Percentiles rank a stretch among this genome's conserved stretches.
Evolutionary conservation across 2,797 vertebrate species (phyloP).

Genomic region (Ficedula albicollis): DNA sequence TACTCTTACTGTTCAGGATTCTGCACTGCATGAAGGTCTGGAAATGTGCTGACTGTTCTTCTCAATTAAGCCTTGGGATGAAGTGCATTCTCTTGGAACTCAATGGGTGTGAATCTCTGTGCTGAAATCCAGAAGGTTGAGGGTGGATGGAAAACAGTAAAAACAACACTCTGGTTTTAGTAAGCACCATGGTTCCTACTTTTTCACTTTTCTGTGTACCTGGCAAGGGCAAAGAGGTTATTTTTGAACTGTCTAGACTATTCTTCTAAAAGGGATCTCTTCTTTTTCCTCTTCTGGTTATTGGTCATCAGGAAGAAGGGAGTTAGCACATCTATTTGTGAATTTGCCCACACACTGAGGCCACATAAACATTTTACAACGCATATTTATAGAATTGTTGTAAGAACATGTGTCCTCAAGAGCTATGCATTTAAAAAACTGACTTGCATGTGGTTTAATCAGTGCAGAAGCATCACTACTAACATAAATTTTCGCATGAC

Average conservation of each 20-base stretch:
- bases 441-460: not conserved
- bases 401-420: not conserved
- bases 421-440: not conserved
- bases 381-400: not conserved
- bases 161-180: not conserved
- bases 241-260: conserved; percentile 74
- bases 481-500: not conserved
- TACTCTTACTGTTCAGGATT: not conserved
- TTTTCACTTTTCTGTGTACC: conserved; percentile 64
- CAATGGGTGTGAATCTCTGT: not conserved
- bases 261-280: conserved; percentile 55
- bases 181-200: not conserved
- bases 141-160: not conserved
- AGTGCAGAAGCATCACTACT: not conserved
- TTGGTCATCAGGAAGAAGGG: conserved; percentile 17
- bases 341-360: not conserved
- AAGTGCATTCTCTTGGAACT: not conserved
- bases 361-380: not conserved
- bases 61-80: not conserved
- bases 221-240: conserved; percentile 48
- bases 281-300: conserved; percentile 58
- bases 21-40: not conserved
- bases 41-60: not conserved
- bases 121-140: not conserved
- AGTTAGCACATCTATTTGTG: not conserved